These are phyloP conservation scores for Tetraodon nigroviridis DNA, from an alignment of 2,113 vertebrate genomes.

Conservation along the genomic window DNA sequence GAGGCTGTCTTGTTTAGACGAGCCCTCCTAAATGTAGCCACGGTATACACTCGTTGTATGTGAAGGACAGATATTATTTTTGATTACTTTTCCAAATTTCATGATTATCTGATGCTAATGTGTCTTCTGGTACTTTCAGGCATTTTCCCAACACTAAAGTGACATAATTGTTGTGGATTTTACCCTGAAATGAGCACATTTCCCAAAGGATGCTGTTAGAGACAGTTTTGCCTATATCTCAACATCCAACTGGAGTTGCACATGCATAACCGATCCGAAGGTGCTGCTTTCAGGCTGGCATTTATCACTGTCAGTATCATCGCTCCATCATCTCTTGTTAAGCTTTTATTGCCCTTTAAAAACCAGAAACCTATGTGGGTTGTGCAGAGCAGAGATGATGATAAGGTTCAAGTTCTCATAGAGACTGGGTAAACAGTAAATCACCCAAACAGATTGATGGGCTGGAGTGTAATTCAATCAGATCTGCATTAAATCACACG, in stretches of 20 bases:
- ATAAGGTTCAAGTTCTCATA: conserved; percentile 30
- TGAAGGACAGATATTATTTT: background rate
- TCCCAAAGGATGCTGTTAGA: too few relatives aligned
- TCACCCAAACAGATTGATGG: conserved; percentile 5
- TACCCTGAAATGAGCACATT: too few relatives aligned
- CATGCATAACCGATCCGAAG: background rate
- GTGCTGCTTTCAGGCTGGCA: conserved; percentile 29
- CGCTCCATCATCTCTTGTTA: conserved; percentile 8
- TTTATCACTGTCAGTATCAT: conserved; percentile 10
- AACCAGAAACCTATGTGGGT: conserved; percentile 31
- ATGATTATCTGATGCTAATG: too few relatives aligned
- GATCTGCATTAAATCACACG: conserved; percentile 30
- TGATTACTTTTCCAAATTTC: too few relatives aligned
- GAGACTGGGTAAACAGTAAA: conserved; percentile 4
- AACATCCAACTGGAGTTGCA: too few relatives aligned
- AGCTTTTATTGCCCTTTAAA: conserved; percentile 35
- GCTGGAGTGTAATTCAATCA: conserved; percentile 25
- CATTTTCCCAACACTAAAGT: too few relatives aligned
- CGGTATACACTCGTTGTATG: background rate
- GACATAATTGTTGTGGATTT: too few relatives aligned
- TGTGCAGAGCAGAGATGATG: conserved; percentile 22
- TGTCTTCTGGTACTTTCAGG: too few relatives aligned
- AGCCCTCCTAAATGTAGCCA: background rate
- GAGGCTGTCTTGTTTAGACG: background rate
- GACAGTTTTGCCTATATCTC: too few relatives aligned